A percentile compares a stretch with the other conserved stretches of the same genome.
These are phyloP conservation scores for Antedon mediterranea DNA, from an alignment of 53 echinoderm and acorn worm genomes.

Conservation along the genomic window DNA sequence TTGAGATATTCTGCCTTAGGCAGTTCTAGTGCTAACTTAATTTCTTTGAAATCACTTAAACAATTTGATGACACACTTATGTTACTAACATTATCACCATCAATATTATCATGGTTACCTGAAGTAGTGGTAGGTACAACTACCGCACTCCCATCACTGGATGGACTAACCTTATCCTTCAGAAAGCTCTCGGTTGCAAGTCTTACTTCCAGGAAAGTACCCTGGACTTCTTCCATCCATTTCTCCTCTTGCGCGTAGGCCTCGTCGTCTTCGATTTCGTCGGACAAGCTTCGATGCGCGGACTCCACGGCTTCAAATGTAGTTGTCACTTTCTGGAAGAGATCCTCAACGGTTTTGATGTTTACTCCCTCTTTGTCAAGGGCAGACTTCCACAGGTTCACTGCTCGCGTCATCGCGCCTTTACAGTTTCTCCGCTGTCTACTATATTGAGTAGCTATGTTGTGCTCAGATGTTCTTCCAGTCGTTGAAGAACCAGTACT, in stretches of 20 bases:
- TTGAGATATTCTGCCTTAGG: constrained; percentile 29
- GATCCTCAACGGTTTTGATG: too few species aligned
- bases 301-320: too few species aligned
- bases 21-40: constrained; percentile 23
- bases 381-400: too few species aligned
- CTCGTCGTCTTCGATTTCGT: too few species aligned
- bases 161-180: constrained; percentile 10
- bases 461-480: too few species aligned
- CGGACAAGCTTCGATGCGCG: too few species aligned
- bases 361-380: too few species aligned
- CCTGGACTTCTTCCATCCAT: constrained; percentile 22
- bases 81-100: constrained; percentile 4
- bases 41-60: constrained; percentile 31
- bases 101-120: neutral
- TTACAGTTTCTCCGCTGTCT: too few species aligned
- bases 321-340: too few species aligned
- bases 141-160: neutral
- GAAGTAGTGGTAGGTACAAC: neutral
- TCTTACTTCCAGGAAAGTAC: constrained; percentile 20
- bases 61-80: neutral
- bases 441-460: too few species aligned
- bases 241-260: constrained; percentile 12
- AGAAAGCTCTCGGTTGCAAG: constrained; percentile 23
- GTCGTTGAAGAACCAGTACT: too few species aligned
- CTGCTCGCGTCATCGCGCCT: too few species aligned